Percentiles rank a stretch among this genome's conserved stretches.
Conservation (phyloP, 2,888 invertebrate genomes). For the Hermaeophaga mercurialis region DNA sequence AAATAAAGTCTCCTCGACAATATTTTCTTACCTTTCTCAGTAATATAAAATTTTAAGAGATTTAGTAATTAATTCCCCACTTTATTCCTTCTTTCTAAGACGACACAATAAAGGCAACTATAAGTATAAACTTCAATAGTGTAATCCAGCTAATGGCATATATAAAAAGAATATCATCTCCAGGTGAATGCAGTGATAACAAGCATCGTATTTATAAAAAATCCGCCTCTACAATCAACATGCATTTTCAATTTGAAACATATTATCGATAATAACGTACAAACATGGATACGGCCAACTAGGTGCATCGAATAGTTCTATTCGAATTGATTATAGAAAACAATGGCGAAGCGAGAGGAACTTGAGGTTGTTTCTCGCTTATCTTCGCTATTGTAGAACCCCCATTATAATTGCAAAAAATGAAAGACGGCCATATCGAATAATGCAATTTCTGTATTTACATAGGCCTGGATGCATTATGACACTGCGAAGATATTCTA, state of each 20-base stretch:
- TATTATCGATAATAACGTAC: constrained; percentile 17
- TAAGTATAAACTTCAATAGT: no score
- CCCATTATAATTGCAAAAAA: constrained; percentile 41
- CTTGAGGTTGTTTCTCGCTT: constrained; percentile 33
- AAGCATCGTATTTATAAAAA: constrained; percentile 4
- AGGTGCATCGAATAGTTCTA: constrained; percentile 21
- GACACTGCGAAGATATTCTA: constrained; percentile 35
- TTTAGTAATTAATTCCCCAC: no score
- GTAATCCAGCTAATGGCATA: not conserved
- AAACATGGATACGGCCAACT: constrained; percentile 24
- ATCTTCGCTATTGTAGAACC: constrained; percentile 34
- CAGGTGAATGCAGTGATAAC: constrained; percentile 1
- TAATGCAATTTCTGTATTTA: constrained; percentile 38
- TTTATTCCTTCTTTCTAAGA: no score
- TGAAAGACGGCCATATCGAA: constrained; percentile 34
- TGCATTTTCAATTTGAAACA: constrained; percentile 11
- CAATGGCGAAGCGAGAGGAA: constrained; percentile 32
- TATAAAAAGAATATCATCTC: constrained; percentile 1
- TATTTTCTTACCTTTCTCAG: no score
- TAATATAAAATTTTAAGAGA: no score
- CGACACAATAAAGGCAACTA: no score
- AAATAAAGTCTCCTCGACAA: no score
- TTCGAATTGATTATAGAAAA: constrained; percentile 26
- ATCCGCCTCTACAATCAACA: not conserved
- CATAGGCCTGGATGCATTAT: constrained; percentile 35